phyloP scores from a whole-genome alignment of 1,140 invertebrate species.

The Trialeurodes vaporariorum region DNA sequence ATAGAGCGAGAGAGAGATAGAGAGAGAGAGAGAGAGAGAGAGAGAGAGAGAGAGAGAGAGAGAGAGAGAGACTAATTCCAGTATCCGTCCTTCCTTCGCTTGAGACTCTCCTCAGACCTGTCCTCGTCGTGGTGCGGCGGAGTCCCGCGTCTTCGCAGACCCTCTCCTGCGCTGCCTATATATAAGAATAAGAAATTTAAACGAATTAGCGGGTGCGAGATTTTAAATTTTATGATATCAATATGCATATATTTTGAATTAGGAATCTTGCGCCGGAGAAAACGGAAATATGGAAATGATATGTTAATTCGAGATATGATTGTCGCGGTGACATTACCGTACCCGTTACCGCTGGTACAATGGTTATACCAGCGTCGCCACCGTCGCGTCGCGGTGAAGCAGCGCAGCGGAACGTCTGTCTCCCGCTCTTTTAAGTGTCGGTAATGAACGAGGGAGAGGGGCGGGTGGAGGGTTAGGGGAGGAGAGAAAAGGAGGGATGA shows the following conservation, averaged over 20 bases:
- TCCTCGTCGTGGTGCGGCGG: too few species aligned
- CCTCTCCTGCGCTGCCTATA: not conserved
- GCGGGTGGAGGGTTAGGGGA: not conserved
- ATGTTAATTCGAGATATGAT: not conserved
- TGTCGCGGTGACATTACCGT: not conserved
- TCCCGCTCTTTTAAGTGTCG: not conserved
- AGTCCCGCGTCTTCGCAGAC: too few species aligned
- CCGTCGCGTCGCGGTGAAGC: too few species aligned
- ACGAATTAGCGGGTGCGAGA: not conserved
- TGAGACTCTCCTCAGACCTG: too few species aligned
- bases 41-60: too few species aligned
- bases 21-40: too few species aligned
- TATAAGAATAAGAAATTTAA: not conserved
- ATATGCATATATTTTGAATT: constrained; percentile 1
- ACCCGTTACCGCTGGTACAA: too few species aligned
- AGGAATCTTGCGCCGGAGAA: not conserved
- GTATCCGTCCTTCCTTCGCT: too few species aligned
- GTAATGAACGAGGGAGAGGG: not conserved
- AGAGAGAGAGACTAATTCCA: too few species aligned
- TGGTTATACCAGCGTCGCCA: too few species aligned
- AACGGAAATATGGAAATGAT: not conserved
- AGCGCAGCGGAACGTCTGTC: not conserved
- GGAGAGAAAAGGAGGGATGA: not conserved
- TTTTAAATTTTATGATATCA: constrained; percentile 1
- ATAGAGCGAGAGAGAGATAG: too few species aligned